Percentiles rank a stretch among this genome's conserved stretches.
Evolutionary conservation across 2,888 invertebrate species (phyloP).

Genomic region (Eledone cirrhosa): DNA sequence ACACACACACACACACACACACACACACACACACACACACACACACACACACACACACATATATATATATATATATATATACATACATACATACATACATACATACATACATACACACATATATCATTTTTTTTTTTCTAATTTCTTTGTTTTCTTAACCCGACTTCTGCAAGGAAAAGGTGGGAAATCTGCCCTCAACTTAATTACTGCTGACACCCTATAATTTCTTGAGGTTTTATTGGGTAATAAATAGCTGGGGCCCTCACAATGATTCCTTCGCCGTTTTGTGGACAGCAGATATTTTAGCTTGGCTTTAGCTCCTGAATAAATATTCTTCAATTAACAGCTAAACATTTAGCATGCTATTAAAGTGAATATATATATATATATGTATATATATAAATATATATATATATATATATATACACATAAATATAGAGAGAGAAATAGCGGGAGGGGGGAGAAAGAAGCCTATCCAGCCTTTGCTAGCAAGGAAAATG

Average conservation of each 20-base stretch:
- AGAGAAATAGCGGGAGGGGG: neutral
- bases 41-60: neutral
- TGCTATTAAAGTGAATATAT: neutral
- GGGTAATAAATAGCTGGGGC: conserved; percentile 9
- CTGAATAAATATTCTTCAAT: conserved; percentile 21
- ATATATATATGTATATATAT: neutral
- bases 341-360: conserved; percentile 7
- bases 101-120: too few species aligned
- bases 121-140: neutral
- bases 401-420: neutral
- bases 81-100: neutral
- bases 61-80: neutral
- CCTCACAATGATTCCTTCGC: too few species aligned
- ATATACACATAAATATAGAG: neutral
- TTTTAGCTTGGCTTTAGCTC: neutral
- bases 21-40: neutral
- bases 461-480: neutral
- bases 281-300: too few species aligned
- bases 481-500: too few species aligned
- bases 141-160: neutral
- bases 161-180: neutral
- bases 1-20: too few species aligned
- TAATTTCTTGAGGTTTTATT: conserved; percentile 27
- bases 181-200: conserved; percentile 10
- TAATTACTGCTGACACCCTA: conserved; percentile 27